These are phyloP conservation scores for Pyrocoelia pectoralis DNA, from an alignment of 2,888 invertebrate species.

Conservation along the genomic window DNA sequence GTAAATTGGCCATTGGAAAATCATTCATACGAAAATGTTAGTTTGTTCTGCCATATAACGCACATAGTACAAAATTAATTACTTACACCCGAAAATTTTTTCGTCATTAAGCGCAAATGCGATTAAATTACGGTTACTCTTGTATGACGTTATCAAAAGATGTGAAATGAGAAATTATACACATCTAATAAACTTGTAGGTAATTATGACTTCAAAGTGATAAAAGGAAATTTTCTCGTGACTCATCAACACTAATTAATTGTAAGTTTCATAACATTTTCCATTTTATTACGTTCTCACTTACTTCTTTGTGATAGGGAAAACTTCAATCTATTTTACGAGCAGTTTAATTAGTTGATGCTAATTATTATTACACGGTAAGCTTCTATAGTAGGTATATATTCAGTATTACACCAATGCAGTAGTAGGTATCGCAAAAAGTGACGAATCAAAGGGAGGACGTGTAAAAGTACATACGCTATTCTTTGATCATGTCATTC, in stretches of 20 bases:
- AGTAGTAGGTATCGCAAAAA: too few species aligned
- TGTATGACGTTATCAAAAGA: not conserved
- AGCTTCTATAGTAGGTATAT: too few species aligned
- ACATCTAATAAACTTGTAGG: not conserved
- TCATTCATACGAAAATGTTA: not conserved
- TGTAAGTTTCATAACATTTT: slow-evolving; percentile 1
- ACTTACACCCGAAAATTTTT: not conserved
- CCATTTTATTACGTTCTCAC: not conserved
- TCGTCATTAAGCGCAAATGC: not conserved
- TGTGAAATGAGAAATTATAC: not conserved
- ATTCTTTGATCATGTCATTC: too few species aligned
- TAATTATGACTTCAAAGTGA: slow-evolving; percentile 1
- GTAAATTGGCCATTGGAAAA: not conserved
- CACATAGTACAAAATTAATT: too few species aligned
- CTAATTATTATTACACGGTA: too few species aligned
- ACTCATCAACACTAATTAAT: not conserved
- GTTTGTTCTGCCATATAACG: too few species aligned
- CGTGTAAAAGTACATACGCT: too few species aligned
- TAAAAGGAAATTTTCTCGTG: not conserved
- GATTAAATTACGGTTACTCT: too few species aligned
- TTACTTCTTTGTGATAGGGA: not conserved
- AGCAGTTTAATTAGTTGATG: too few species aligned
- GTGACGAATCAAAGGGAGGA: too few species aligned
- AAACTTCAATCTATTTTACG: too few species aligned
- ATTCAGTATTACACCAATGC: too few species aligned